phyloP scores from a whole-genome alignment of 2,797 vertebrate species.

The Danio tinwini region DNA sequence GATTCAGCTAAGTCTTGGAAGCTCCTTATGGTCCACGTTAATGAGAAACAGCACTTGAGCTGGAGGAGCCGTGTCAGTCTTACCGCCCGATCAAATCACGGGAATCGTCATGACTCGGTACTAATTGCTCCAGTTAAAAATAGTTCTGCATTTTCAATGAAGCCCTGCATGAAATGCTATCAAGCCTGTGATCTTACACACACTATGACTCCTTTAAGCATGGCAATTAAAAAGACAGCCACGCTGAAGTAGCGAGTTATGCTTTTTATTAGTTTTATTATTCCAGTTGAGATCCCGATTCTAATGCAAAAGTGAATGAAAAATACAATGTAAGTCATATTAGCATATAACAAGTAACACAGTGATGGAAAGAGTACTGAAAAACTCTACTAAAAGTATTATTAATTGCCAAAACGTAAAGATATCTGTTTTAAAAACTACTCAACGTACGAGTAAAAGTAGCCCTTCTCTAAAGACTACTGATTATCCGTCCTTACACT shows the following conservation, averaged over 20 bases:
- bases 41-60: conserved; percentile 20
- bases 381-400: too few relatives aligned
- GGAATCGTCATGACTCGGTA: conserved; percentile 27
- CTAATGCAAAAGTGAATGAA: too few relatives aligned
- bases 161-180: conserved; percentile 53
- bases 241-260: neutral
- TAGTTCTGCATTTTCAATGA: conserved; percentile 42
- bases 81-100: conserved; percentile 10
- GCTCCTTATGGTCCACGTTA: neutral
- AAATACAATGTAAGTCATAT: too few relatives aligned
- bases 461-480: too few relatives aligned
- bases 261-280: too few relatives aligned
- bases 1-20: conserved; percentile 22
- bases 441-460: too few relatives aligned
- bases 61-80: conserved; percentile 26
- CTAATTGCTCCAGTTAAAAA: conserved; percentile 46
- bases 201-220: conserved; percentile 35
- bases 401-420: too few relatives aligned
- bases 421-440: too few relatives aligned
- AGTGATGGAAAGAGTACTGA: too few relatives aligned
- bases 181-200: conserved; percentile 38
- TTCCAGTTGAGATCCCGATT: too few relatives aligned
- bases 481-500: too few relatives aligned
- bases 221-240: conserved; percentile 28
- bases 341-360: too few relatives aligned